phyloP scores from a whole-genome alignment of 2,888 invertebrate genomes.

The Steromphala cineraria region DNA sequence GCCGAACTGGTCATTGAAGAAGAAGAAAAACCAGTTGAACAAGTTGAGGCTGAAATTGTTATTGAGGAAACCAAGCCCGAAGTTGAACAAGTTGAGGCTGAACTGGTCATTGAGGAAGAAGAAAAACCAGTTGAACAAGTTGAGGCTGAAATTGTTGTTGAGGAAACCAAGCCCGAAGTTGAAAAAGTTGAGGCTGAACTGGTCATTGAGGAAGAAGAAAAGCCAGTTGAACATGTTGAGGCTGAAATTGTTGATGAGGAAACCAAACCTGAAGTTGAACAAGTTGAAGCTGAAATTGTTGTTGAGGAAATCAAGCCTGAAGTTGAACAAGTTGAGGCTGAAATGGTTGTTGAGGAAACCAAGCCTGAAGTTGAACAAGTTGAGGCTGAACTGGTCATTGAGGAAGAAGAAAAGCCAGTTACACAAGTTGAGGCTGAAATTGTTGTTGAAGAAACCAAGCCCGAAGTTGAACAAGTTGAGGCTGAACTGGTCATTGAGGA shows the following conservation, averaged over 20 bases:
- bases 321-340: conserved; percentile 20
- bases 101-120: background rate
- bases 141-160: background rate
- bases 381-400: background rate
- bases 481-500: conserved; percentile 22
- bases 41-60: conserved; percentile 11
- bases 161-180: background rate
- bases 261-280: background rate
- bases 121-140: background rate
- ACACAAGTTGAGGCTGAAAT: conserved; percentile 28
- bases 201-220: conserved; percentile 12
- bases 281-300: conserved; percentile 3
- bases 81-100: conserved; percentile 17
- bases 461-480: background rate
- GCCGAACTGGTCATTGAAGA: background rate
- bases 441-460: conserved; percentile 9
- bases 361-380: background rate
- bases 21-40: background rate
- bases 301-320: conserved; percentile 22
- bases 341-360: conserved; percentile 7
- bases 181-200: conserved; percentile 18
- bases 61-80: background rate
- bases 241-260: conserved; percentile 31
- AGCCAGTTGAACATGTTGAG: conserved; percentile 31
- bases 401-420: conserved; percentile 3